Percentiles rank a stretch among this genome's conserved stretches.
Evolutionary conservation across 2,113 vertebrate genomes (phyloP).

Genomic region (Alaudala cheleensis): DNA sequence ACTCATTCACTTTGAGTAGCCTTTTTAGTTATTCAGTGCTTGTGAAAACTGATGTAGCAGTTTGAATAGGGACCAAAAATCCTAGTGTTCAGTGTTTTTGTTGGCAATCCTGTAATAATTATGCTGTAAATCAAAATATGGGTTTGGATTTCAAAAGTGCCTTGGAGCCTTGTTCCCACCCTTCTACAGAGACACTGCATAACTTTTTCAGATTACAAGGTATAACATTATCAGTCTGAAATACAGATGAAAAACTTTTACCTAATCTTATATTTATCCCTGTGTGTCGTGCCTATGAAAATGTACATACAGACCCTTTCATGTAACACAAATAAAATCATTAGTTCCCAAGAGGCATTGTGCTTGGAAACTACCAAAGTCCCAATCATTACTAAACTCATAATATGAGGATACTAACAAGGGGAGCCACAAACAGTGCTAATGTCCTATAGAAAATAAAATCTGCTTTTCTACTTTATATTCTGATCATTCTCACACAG

Average conservation of each 20-base stretch:
- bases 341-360: background rate
- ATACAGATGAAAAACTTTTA: background rate
- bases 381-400: background rate
- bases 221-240: background rate
- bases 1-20: background rate
- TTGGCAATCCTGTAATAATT: constrained; percentile 20
- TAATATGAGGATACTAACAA: background rate
- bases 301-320: background rate
- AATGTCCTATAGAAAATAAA: background rate
- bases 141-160: constrained; percentile 5
- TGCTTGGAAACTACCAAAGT: background rate
- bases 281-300: background rate
- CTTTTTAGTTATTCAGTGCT: background rate
- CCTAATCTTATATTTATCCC: background rate
- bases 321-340: background rate
- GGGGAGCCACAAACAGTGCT: background rate
- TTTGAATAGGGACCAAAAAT: constrained; percentile 18
- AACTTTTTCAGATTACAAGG: background rate
- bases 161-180: background rate
- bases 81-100: background rate
- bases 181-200: background rate
- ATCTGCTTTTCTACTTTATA: background rate
- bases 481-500: background rate
- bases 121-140: background rate
- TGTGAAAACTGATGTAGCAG: constrained; percentile 29